phyloP scores from a whole-genome alignment of 2,888 invertebrate species.

The Drosophila emarginata region DNA sequence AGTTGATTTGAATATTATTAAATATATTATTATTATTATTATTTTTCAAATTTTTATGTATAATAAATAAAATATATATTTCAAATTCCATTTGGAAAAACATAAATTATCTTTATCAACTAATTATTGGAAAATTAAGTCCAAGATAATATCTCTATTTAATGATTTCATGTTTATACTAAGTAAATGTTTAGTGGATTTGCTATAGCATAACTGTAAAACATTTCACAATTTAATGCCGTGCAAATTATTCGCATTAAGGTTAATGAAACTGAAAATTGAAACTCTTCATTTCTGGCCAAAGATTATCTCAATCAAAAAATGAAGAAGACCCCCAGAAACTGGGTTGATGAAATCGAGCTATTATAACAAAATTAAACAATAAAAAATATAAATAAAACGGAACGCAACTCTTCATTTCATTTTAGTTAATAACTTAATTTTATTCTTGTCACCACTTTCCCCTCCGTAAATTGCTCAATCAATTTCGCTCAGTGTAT shows the following conservation, averaged over 20 bases:
- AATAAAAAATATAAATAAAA: not conserved
- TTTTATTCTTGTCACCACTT: constrained; percentile 8
- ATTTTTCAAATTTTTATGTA: too few species aligned
- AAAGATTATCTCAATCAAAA: not conserved
- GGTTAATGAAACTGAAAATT: constrained; percentile 58
- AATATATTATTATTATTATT: too few species aligned
- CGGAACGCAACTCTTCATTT: constrained; percentile 38
- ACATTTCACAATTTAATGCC: not conserved
- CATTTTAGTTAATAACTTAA: constrained; percentile 51
- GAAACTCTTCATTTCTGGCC: constrained; percentile 41
- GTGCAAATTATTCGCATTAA: constrained; percentile 19
- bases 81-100: too few species aligned
- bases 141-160: too few species aligned
- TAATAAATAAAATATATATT: too few species aligned
- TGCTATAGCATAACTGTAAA: not conserved
- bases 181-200: not conserved
- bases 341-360: constrained; percentile 31
- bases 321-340: not conserved
- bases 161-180: not conserved
- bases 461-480: constrained; percentile 52
- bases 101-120: too few species aligned
- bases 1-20: too few species aligned
- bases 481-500: constrained; percentile 66
- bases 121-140: too few species aligned
- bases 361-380: not conserved